phyloP scores from a whole-genome alignment of 2,888 invertebrate genomes.

The Ennomos quercinarius region DNA sequence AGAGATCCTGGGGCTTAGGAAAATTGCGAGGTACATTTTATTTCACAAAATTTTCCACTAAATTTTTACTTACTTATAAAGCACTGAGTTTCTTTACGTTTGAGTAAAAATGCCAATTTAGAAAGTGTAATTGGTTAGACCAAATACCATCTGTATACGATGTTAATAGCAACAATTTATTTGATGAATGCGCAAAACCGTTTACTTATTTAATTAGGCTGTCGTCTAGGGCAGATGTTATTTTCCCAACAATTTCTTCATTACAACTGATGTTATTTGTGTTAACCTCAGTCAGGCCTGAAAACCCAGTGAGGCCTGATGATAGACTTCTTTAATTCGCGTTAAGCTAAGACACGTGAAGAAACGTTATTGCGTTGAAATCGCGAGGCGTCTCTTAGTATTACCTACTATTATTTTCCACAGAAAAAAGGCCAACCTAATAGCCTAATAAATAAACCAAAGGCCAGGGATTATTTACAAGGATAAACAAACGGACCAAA shows the following conservation, averaged over 20 bases:
- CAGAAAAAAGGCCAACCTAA: constrained; percentile 20
- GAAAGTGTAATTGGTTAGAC: constrained; percentile 30
- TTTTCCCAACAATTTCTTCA: constrained; percentile 3
- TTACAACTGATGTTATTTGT: background rate
- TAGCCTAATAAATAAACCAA: constrained; percentile 35
- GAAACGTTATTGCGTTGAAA: no score
- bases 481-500: constrained; percentile 26
- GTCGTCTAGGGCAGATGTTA: background rate
- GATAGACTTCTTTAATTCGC: no score
- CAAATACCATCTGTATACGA: constrained; percentile 22
- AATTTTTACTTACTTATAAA: constrained; percentile 26
- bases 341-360: no score
- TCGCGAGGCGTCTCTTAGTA: no score
- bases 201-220: background rate
- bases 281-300: no score
- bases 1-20: constrained; percentile 25
- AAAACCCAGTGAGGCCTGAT: no score
- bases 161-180: constrained; percentile 4
- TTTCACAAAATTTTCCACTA: constrained; percentile 27
- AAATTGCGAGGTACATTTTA: constrained; percentile 14
- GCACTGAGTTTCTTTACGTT: constrained; percentile 18
- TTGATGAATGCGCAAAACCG: background rate
- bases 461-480: constrained; percentile 28
- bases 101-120: constrained; percentile 28
- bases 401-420: constrained; percentile 2